A percentile compares a stretch with the other conserved stretches of the same genome.
These are phyloP conservation scores for Caenorhabditis tropicalis DNA, from an alignment of 1,140 invertebrate genomes.

Conservation along the genomic window DNA sequence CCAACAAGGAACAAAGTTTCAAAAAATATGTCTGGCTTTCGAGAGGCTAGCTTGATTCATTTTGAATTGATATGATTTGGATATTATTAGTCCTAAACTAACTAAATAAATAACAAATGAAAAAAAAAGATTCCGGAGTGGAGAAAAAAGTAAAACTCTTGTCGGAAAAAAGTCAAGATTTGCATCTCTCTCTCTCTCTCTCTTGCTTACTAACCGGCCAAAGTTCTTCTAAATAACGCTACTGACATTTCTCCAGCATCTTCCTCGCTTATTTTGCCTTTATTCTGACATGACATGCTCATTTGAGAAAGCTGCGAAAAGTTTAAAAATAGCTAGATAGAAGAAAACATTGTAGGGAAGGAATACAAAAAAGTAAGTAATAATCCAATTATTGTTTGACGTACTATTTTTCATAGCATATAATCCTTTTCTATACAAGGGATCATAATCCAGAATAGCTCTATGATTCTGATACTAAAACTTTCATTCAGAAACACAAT, in stretches of 20 bases:
- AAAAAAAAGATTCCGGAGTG: not conserved
- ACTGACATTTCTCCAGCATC: constrained; percentile 4
- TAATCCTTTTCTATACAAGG: not conserved
- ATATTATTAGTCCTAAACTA: no score
- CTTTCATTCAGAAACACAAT: not conserved
- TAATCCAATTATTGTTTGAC: not conserved
- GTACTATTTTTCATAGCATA: not conserved
- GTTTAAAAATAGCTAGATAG: not conserved
- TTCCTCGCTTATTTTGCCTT: not conserved
- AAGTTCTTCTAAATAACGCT: constrained; percentile 33
- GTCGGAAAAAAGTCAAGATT: constrained; percentile 4
- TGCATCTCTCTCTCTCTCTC: constrained; percentile 30
- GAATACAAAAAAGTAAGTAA: not conserved
- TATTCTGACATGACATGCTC: constrained; percentile 9
- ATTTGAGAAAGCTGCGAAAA: constrained; percentile 11
- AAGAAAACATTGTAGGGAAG: not conserved
- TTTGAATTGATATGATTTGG: no score
- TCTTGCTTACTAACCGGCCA: constrained; percentile 27
- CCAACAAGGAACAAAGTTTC: not conserved
- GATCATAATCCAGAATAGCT: not conserved
- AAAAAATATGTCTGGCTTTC: not conserved
- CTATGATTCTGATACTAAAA: not conserved
- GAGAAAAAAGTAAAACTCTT: not conserved
- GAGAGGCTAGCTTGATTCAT: no score
- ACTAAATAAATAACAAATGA: not conserved